Percentiles rank a stretch among this genome's conserved stretches.
Evolutionary conservation across 2,888 invertebrate genomes (phyloP).

Genomic region (Panzeria rudis): DNA sequence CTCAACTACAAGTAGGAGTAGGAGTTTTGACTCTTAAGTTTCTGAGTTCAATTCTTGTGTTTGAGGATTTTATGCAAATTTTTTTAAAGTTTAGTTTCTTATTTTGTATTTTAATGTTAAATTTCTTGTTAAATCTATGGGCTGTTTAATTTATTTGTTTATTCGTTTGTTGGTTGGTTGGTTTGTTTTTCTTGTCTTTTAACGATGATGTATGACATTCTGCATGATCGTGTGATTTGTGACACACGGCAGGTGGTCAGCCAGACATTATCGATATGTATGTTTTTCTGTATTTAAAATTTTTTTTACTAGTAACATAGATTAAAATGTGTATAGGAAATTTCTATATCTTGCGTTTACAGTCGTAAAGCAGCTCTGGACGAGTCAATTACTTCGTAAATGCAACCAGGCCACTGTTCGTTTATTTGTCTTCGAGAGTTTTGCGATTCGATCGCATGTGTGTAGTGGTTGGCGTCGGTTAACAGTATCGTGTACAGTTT

Average conservation of each 20-base stretch:
- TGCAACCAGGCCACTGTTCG: too few species aligned
- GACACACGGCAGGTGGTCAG: conserved; percentile 71
- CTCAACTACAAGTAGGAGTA: conserved; percentile 7
- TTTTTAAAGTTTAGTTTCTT: conserved; percentile 21
- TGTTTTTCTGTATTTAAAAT: conserved; percentile 24
- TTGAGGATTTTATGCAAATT: conserved; percentile 59
- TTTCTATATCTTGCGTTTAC: not conserved
- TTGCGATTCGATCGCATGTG: too few species aligned
- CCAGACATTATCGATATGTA: conserved; percentile 6
- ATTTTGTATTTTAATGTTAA: conserved; percentile 45
- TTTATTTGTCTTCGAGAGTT: too few species aligned
- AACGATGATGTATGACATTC: conserved; percentile 72
- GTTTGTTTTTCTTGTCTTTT: conserved; percentile 45
- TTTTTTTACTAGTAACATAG: not conserved
- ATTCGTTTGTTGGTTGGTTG: conserved; percentile 18
- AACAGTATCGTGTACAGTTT: too few species aligned
- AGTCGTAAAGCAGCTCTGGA: too few species aligned
- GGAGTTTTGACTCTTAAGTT: conserved; percentile 38
- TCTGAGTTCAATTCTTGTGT: conserved; percentile 16
- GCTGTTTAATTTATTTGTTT: conserved; percentile 24
- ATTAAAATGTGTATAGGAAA: not conserved
- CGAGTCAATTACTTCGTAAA: too few species aligned
- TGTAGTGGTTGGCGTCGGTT: too few species aligned
- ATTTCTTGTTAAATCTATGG: conserved; percentile 56
- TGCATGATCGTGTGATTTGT: conserved; percentile 73